These are phyloP conservation scores for Papilio glaucus DNA, from an alignment of 1,140 invertebrate genomes.

Conservation along the genomic window DNA sequence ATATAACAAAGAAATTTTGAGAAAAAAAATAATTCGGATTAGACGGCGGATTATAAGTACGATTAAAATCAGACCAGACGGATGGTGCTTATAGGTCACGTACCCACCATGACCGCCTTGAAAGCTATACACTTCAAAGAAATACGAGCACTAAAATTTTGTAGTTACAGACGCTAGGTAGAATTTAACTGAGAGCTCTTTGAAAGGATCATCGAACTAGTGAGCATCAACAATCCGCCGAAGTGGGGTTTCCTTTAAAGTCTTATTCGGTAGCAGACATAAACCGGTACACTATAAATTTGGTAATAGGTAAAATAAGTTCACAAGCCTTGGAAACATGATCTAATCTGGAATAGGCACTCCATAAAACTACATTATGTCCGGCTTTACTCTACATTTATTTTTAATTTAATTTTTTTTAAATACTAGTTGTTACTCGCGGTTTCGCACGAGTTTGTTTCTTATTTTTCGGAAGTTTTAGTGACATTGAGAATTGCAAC, in stretches of 20 bases:
- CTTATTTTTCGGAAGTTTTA: too few relatives aligned
- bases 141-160: constrained; percentile 8
- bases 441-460: too few relatives aligned
- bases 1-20: too few relatives aligned
- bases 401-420: too few relatives aligned
- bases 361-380: too few relatives aligned
- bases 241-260: background rate
- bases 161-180: background rate
- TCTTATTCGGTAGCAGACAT: background rate
- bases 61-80: background rate
- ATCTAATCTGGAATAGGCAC: background rate
- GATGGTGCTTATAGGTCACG: constrained; percentile 5
- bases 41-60: background rate
- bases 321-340: background rate
- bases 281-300: background rate
- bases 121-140: constrained; percentile 19
- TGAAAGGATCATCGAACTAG: constrained; percentile 13
- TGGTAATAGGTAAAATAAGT: background rate
- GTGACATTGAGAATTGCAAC: too few relatives aligned
- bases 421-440: too few relatives aligned
- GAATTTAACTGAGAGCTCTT: constrained; percentile 7
- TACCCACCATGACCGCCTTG: background rate
- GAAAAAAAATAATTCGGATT: background rate
- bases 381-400: too few relatives aligned
- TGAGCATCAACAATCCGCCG: background rate